Evolutionary conservation across 2,888 invertebrate genomes (phyloP).

Genomic region (Catonia carolina): DNA sequence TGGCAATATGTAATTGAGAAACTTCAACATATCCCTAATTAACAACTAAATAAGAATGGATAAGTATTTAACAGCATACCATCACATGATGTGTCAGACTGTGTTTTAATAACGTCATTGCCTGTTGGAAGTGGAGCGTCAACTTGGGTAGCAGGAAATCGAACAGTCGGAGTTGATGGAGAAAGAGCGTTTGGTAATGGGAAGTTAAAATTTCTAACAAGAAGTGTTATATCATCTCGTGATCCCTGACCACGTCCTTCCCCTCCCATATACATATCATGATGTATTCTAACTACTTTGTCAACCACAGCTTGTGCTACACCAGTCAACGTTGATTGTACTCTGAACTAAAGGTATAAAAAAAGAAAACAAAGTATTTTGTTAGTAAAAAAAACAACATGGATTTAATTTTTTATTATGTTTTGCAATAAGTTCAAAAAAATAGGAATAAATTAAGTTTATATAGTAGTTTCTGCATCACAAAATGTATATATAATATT

Average conservation of each 20-base stretch:
- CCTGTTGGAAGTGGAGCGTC: slow-evolving; percentile 1
- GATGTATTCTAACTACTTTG: slow-evolving; percentile 75
- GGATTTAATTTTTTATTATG: too few relatives aligned
- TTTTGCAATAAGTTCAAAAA: too few relatives aligned
- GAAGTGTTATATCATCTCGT: slow-evolving; percentile 75
- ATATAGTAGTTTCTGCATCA: too few relatives aligned
- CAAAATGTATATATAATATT: too few relatives aligned
- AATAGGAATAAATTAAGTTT: too few relatives aligned
- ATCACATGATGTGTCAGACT: background rate
- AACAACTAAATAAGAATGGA: too few relatives aligned
- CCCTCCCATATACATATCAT: slow-evolving; percentile 62
- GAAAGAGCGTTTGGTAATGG: slow-evolving; percentile 57
- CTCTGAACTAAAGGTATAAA: too few relatives aligned
- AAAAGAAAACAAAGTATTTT: too few relatives aligned
- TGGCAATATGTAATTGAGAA: too few relatives aligned
- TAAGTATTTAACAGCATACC: too few relatives aligned
- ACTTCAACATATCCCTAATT: too few relatives aligned
- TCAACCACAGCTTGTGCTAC: slow-evolving; percentile 83
- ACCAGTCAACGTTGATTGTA: slow-evolving; percentile 68
- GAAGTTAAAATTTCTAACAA: slow-evolving; percentile 81
- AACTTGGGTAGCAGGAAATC: slow-evolving; percentile 21
- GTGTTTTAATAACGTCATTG: background rate
- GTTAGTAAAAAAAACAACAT: too few relatives aligned
- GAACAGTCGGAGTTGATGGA: slow-evolving; percentile 33
- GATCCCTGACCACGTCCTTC: slow-evolving; percentile 47